Base-by-base conservation (phyloP, 2,888 invertebrate species). In the Andrena marginata region DNA sequence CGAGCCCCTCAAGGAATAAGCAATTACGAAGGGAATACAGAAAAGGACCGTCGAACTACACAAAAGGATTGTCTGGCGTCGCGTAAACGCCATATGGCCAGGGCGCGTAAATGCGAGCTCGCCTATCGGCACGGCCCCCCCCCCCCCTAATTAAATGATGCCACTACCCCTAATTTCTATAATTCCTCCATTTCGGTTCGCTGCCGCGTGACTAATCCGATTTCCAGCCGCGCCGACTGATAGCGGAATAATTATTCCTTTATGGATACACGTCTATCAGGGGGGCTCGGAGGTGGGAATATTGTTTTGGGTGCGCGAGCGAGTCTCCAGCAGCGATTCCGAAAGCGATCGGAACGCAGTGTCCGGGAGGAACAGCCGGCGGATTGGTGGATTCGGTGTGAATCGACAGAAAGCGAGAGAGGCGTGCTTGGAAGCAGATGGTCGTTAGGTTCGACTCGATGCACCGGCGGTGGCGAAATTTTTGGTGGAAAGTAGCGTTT, bases 111-210 rank as follows among this genome's bases (percentile, higher is more conserved):
- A 56, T 56, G 56, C 54, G 29, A 20, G 49, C 49, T 16, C 31
- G 20, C 20, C 71, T 49, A 78, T 59, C 51, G 56, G n/a, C 51
- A 42, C 23, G 13, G 10, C 42, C 84, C 77, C 84, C 73, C 81
- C 87, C 42, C 84, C 77, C 84, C 73, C 81, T 87, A 92, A 92
- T 91, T 89, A 90, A 92, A 89, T 92, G 88, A 92, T 87, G 85
- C 88, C 89, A 86, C 88, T 81, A 89, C 77, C 91, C 89, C 90
- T 89, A 91, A 92, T 92, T 92, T 90, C 89, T 86, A 83, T 86
- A 85, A 90, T 91, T 91, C 89, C 85, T 87, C 84, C 87, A 86
- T 90, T 89, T 85, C 82, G 87, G 78, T 69, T 82, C 84, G 86
- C 83, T 80, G 78, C 84, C 59, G 86, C 90, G 88, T 90, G 87